Percentiles rank a stretch among this genome's conserved stretches.
phyloP scores from a whole-genome alignment of 1,140 invertebrate genomes.

The Hycleus cichorii region DNA sequence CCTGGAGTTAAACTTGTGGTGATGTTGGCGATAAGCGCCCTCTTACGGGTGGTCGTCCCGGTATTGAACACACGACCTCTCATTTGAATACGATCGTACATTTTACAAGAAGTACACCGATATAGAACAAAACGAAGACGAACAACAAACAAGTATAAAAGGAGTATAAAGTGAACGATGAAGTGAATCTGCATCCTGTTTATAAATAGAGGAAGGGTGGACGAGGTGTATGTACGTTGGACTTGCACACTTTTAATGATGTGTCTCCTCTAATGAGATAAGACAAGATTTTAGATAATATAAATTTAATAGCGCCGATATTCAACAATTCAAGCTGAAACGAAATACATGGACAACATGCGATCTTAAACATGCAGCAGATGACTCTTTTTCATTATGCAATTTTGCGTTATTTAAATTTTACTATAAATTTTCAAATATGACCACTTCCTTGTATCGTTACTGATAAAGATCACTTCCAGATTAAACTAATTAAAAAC shows the following conservation, averaged over 20 bases:
- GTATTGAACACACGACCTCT: constrained; percentile 34
- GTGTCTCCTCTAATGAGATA: constrained; percentile 39
- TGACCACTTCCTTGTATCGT: no score
- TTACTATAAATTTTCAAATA: not conserved
- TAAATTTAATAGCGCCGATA: constrained; percentile 37
- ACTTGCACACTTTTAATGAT: constrained; percentile 35
- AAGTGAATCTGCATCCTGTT: constrained; percentile 30
- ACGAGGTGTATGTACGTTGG: constrained; percentile 9
- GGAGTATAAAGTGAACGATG: not conserved
- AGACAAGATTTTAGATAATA: constrained; percentile 39
- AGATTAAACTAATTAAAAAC: no score
- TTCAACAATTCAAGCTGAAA: constrained; percentile 20
- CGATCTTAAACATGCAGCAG: constrained; percentile 11
- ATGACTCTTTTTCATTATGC: not conserved
- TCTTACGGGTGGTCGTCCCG: constrained; percentile 37
- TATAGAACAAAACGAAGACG: no score
- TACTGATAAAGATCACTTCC: no score
- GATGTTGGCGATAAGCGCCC: constrained; percentile 34
- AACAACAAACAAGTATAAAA: no score
- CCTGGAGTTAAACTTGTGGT: constrained; percentile 29
- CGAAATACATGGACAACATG: constrained; percentile 8
- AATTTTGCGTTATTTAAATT: not conserved
- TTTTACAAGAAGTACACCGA: constrained; percentile 16
- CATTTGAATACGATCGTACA: constrained; percentile 41
- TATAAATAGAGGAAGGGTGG: not conserved